Conservation (phyloP, 2,797 vertebrate genomes). For the Fratercula arctica region DNA sequence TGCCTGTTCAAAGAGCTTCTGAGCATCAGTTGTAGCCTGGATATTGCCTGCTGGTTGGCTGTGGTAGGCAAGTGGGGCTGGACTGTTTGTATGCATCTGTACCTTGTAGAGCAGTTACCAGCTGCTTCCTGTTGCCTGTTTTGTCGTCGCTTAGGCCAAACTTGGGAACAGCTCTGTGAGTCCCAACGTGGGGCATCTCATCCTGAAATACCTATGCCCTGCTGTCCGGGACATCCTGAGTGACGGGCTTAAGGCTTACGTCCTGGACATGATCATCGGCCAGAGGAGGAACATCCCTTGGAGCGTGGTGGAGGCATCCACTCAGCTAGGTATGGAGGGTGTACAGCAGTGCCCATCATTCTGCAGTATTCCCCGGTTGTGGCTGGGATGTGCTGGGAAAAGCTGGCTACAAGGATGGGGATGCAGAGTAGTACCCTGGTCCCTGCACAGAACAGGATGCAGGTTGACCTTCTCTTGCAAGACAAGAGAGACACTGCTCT, state of each 20-base stretch:
- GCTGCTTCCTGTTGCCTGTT: background rate
- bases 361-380: fast-evolving
- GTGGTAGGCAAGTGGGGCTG: background rate
- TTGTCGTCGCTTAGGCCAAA: constrained; percentile 82
- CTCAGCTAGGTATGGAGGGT: constrained; percentile 86
- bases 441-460: background rate
- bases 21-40: background rate
- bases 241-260: constrained; percentile 90
- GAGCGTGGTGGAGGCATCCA: constrained; percentile 94
- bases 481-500: background rate
- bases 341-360: background rate
- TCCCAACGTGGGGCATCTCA: constrained; percentile 94
- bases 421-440: background rate
- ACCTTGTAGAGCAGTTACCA: background rate
- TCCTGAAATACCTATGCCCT: constrained; percentile 96
- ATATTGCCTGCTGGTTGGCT: background rate
- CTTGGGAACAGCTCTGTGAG: constrained; percentile 97
- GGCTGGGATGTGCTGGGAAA: background rate
- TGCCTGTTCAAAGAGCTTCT: background rate
- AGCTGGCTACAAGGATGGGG: background rate
- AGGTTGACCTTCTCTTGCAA: background rate
- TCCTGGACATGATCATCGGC: constrained; percentile 93
- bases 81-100: background rate
- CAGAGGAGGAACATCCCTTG: constrained; percentile 93
- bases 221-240: constrained; percentile 89